Conservation (phyloP, 2,888 invertebrate genomes). For the Abrostola tripartita region DNA sequence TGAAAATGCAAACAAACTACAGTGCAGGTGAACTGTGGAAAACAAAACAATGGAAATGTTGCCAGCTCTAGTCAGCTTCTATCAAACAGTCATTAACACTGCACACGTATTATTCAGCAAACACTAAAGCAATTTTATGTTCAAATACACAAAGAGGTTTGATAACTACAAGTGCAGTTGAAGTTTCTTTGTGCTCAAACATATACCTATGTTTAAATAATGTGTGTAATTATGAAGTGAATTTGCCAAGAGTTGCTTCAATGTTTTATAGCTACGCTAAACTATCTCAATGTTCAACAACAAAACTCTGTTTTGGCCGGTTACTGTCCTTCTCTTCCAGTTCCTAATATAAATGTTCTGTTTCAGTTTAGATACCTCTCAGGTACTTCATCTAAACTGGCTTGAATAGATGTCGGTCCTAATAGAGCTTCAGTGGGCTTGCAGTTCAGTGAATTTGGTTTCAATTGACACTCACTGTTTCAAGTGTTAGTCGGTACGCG, state of each 20-base stretch:
- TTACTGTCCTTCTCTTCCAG: conserved; percentile 23
- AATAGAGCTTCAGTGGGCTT: conserved; percentile 31
- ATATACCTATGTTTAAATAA: conserved; percentile 23
- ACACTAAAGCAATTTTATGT: conserved; percentile 59
- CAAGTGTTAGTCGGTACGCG: conserved; percentile 20
- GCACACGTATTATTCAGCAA: conserved; percentile 55
- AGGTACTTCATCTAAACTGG: conserved; percentile 17
- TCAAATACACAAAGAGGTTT: conserved; percentile 46
- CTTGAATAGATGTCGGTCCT: conserved; percentile 27
- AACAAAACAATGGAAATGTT: conserved; percentile 56
- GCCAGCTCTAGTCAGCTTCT: conserved; percentile 44
- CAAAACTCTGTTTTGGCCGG: conserved; percentile 18
- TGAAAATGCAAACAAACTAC: conserved; percentile 50
- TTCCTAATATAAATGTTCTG: conserved; percentile 20
- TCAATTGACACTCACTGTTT: conserved; percentile 37
- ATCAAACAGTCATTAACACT: conserved; percentile 64
- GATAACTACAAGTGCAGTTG: conserved; percentile 39
- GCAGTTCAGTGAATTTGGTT: conserved; percentile 37
- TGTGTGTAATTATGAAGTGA: conserved; percentile 35
- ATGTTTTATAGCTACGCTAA: conserved; percentile 18
- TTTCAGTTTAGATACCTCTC: conserved; percentile 39
- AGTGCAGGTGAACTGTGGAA: conserved; percentile 35
- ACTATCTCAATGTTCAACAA: conserved; percentile 40
- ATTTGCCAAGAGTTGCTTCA: conserved; percentile 15
- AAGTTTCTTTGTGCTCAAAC: conserved; percentile 40